phyloP scores from a whole-genome alignment of 2,113 vertebrate genomes.

The Donacobius atricapilla region DNA sequence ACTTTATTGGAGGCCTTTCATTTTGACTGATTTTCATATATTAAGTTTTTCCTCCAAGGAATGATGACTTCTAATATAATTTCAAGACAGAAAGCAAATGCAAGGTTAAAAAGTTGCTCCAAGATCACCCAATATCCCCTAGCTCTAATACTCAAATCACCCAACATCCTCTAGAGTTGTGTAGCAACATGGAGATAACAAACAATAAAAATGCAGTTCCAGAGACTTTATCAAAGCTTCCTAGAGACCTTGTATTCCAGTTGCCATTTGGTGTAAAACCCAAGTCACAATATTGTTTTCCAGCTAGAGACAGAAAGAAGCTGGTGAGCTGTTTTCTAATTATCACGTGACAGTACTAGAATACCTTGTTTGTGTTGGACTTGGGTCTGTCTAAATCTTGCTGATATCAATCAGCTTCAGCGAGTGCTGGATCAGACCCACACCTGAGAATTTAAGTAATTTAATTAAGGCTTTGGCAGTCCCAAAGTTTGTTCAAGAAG shows the following conservation, averaged over 20 bases:
- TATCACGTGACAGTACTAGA: neutral
- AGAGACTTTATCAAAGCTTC: neutral
- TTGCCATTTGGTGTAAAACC: neutral
- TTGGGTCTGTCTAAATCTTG: neutral
- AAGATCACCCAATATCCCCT: neutral
- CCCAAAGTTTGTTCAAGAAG: neutral
- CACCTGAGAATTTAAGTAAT: slow-evolving; percentile 3
- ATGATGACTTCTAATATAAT: neutral
- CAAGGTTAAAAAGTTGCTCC: neutral
- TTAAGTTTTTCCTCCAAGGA: neutral
- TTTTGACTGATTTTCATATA: neutral
- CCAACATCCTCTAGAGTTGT: neutral
- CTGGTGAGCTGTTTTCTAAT: neutral
- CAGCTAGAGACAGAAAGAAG: neutral
- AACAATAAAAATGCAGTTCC: neutral
- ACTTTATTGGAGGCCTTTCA: neutral
- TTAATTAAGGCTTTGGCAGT: slow-evolving; percentile 14
- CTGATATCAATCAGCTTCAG: neutral
- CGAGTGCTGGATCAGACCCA: neutral
- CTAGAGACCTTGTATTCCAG: neutral
- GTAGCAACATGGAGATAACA: neutral
- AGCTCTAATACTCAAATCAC: neutral
- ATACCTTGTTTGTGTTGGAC: neutral
- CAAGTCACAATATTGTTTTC: neutral
- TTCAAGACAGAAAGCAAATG: neutral